Evolutionary conservation across 2,797 vertebrate genomes (phyloP).

Genomic region (Spinus olivaceus): DNA sequence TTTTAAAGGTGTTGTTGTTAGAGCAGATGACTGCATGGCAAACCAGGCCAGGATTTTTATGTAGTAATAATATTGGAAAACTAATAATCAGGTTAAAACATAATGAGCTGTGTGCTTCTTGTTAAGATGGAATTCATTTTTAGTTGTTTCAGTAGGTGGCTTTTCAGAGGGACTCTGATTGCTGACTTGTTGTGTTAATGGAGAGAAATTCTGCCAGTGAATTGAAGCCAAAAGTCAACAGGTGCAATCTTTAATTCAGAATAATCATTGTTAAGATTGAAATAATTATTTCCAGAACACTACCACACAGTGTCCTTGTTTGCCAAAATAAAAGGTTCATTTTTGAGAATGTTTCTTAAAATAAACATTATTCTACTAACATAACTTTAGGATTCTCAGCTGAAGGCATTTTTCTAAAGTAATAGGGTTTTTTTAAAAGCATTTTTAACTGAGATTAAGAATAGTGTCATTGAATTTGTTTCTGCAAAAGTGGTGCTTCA

Average conservation of each 20-base stretch:
- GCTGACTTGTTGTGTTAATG: conserved; percentile 53
- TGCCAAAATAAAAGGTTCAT: background rate
- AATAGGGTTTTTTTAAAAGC: background rate
- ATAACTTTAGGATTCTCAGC: background rate
- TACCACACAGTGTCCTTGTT: background rate
- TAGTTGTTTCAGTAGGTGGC: background rate
- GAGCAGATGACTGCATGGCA: background rate
- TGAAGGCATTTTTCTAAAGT: background rate
- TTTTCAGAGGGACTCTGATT: background rate
- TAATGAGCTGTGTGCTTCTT: background rate
- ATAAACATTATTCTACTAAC: conserved; percentile 14
- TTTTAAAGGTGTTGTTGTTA: background rate
- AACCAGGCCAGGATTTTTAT: background rate
- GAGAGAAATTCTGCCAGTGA: conserved; percentile 59
- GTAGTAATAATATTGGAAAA: background rate
- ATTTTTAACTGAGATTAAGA: background rate
- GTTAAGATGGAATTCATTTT: background rate
- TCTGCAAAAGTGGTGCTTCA: background rate
- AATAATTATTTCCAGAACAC: conserved; percentile 32
- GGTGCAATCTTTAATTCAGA: conserved; percentile 56
- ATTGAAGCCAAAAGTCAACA: conserved; percentile 62
- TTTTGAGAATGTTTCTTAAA: background rate
- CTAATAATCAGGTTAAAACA: background rate
- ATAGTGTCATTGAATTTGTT: background rate
- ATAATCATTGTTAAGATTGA: conserved; percentile 42